phyloP scores from a whole-genome alignment of 2,113 vertebrate species.

The Apteryx mantelli region DNA sequence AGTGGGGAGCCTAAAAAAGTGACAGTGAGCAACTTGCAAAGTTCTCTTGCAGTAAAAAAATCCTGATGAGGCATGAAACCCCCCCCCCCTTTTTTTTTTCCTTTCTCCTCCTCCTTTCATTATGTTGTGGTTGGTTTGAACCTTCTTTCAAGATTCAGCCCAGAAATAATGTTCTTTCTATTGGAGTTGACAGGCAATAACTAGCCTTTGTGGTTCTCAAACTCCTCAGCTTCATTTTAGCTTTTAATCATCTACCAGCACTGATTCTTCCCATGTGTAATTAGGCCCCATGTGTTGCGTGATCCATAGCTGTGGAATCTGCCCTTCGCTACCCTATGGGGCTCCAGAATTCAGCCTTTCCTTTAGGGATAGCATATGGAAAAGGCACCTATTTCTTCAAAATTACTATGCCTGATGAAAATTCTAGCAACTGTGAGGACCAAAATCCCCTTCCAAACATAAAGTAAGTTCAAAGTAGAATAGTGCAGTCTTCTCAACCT shows the following conservation, averaged over 20 bases:
- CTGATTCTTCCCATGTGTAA: slow-evolving; percentile 29
- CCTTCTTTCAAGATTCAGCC: slow-evolving; percentile 8
- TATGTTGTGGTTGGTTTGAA: slow-evolving; percentile 11
- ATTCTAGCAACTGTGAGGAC: not conserved
- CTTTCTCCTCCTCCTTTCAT: not conserved
- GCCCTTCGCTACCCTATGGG: not conserved
- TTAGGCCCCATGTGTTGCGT: slow-evolving; percentile 22
- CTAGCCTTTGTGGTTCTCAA: slow-evolving; percentile 46
- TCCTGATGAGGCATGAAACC: not conserved
- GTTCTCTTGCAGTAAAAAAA: slow-evolving; percentile 5
- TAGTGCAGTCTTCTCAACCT: not conserved
- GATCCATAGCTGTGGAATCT: slow-evolving; percentile 32
- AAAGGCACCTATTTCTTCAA: not conserved
- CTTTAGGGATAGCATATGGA: not conserved
- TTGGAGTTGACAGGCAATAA: slow-evolving; percentile 27
- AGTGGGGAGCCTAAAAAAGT: not conserved
- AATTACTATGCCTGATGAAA: not conserved
- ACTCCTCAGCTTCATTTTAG: not conserved
- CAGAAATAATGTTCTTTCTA: not conserved
- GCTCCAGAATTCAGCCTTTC: slow-evolving; percentile 4
- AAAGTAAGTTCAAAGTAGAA: not conserved
- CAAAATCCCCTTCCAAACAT: not conserved
- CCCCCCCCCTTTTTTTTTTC: not conserved
- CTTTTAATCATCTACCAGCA: slow-evolving; percentile 44
- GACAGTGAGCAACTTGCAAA: not conserved